A percentile compares a stretch with the other conserved stretches of the same genome.
Evolutionary conservation across 1,140 invertebrate genomes (phyloP).

Genomic region (Pseudomyrmex flavicornis): DNA sequence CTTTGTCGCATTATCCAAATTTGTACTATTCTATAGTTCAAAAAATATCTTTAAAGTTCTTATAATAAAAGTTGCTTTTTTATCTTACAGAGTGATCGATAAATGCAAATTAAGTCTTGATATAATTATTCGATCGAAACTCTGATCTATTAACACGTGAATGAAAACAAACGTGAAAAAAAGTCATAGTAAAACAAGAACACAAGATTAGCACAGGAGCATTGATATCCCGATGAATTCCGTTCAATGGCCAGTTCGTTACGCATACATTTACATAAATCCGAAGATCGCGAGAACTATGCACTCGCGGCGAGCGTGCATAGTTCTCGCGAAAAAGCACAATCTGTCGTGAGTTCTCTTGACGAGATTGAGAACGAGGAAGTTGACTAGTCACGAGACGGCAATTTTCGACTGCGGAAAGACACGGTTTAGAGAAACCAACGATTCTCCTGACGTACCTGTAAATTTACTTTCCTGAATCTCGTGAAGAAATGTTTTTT

Average conservation of each 20-base stretch:
- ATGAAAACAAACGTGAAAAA: not conserved
- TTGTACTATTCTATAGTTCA: too few relatives aligned
- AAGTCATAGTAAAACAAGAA: not conserved
- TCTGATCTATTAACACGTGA: not conserved
- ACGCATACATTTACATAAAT: constrained; percentile 31
- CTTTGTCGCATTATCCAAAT: too few relatives aligned
- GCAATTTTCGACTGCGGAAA: constrained; percentile 28
- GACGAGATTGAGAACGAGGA: constrained; percentile 19
- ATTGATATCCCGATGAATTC: not conserved
- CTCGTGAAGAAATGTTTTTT: not conserved
- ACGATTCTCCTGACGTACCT: not conserved
- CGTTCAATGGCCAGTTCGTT: constrained; percentile 1
- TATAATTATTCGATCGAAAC: not conserved
- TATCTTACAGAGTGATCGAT: not conserved
- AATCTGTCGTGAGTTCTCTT: not conserved
- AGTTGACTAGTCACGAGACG: not conserved
- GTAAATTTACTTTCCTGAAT: constrained; percentile 30
- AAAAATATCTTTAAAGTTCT: too few relatives aligned
- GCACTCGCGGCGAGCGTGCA: not conserved
- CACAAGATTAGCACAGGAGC: not conserved
- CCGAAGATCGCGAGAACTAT: not conserved
- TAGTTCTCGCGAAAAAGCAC: constrained; percentile 4
- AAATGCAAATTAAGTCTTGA: not conserved
- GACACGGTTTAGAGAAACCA: constrained; percentile 25
- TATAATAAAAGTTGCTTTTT: not conserved